A percentile compares a stretch with the other conserved stretches of the same genome.
Conservation (phyloP, 2,888 invertebrate species). For the Agrochola circellaris region DNA sequence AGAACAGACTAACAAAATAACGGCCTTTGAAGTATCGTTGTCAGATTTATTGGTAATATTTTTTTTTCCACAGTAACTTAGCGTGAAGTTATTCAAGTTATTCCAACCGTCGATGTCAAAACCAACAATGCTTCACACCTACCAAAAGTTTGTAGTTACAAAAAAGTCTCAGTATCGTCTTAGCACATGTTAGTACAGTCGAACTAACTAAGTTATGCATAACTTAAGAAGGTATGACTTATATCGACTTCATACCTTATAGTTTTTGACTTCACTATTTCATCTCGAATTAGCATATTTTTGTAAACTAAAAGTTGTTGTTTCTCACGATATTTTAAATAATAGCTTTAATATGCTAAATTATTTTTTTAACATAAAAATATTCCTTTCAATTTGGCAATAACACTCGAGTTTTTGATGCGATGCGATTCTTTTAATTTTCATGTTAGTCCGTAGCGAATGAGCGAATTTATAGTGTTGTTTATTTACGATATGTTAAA, state of each 20-base stretch:
- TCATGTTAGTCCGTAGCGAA: slow-evolving; percentile 36
- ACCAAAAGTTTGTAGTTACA: slow-evolving; percentile 36
- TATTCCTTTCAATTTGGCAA: slow-evolving; percentile 52
- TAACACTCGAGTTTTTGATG: slow-evolving; percentile 28
- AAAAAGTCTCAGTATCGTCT: slow-evolving; percentile 51
- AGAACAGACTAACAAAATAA: background rate
- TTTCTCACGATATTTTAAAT: slow-evolving; percentile 57
- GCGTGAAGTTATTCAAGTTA: slow-evolving; percentile 26
- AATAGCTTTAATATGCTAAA: slow-evolving; percentile 52
- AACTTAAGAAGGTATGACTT: slow-evolving; percentile 43
- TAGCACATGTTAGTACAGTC: slow-evolving; percentile 42
- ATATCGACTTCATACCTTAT: background rate
- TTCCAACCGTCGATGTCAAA: slow-evolving; percentile 38
- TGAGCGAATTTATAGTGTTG: slow-evolving; percentile 47
- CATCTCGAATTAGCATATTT: slow-evolving; percentile 19
- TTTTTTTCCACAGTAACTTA: slow-evolving; percentile 4
- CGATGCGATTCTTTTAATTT: slow-evolving; percentile 47
- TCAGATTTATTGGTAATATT: background rate
- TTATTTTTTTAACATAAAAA: slow-evolving; percentile 31
- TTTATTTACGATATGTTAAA: slow-evolving; percentile 47
- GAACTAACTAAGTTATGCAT: slow-evolving; percentile 58
- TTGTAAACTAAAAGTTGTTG: slow-evolving; percentile 9
- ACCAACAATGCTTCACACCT: slow-evolving; percentile 44
- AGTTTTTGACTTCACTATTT: slow-evolving; percentile 21
- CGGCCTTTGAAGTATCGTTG: background rate